These are phyloP conservation scores for Ophion ellenae DNA, from an alignment of 2,888 invertebrate genomes.

Conservation along the genomic window DNA sequence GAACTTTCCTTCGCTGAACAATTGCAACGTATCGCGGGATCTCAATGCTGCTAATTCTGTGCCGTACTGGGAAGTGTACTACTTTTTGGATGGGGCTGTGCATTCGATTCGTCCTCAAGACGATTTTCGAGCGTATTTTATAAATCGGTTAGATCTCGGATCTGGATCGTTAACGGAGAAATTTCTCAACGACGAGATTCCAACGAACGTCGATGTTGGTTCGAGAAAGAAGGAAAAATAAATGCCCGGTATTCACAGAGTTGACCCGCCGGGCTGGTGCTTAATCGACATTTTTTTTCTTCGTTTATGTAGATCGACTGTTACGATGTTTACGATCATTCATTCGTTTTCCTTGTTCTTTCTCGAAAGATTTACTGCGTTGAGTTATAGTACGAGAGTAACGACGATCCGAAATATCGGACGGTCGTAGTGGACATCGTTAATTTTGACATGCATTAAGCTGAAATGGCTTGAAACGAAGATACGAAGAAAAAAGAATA, in stretches of 20 bases:
- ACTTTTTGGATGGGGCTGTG: background rate
- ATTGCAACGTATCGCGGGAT: too few species aligned
- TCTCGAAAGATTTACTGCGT: conserved; percentile 41
- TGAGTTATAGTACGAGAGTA: conserved; percentile 31
- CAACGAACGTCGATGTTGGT: background rate
- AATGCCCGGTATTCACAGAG: conserved; percentile 55
- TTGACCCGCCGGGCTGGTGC: conserved; percentile 61
- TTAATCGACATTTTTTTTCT: conserved; percentile 50
- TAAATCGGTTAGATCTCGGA: background rate
- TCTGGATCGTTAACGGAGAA: background rate
- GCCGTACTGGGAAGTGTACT: too few species aligned
- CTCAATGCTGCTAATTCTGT: too few species aligned
- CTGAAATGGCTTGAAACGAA: background rate
- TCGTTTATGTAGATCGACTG: conserved; percentile 45
- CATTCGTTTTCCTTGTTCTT: conserved; percentile 31
- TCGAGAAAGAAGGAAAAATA: background rate
- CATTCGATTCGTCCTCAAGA: background rate
- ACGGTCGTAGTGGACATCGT: conserved; percentile 7
- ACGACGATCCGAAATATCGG: conserved; percentile 11
- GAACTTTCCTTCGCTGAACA: background rate
- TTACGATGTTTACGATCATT: conserved; percentile 63
- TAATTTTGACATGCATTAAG: conserved; percentile 46
- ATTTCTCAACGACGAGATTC: conserved; percentile 11
- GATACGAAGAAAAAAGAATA: conserved; percentile 1
- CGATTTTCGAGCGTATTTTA: background rate